Base-by-base conservation (phyloP, 2,113 vertebrate species). In the Corydoras maculifer region DNA sequence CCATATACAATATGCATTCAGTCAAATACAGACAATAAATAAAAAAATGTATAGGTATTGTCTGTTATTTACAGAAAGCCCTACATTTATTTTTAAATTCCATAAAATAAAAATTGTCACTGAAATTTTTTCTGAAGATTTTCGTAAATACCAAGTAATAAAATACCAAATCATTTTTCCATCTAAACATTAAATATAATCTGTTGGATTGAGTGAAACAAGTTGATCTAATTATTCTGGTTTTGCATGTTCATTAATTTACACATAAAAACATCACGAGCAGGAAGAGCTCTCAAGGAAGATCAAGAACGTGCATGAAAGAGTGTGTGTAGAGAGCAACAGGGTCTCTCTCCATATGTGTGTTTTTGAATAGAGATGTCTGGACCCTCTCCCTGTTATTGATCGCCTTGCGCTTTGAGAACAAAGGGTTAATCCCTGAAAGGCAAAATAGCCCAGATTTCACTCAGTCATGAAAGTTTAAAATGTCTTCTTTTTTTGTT, bases 391-490 rank as follows among this genome's bases (percentile, higher is more conserved):
- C 75, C 81, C 65, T 77, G 83, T 83, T 90, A 90, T 91, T 78
- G 90, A 91, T 91, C 70, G 85, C 79, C 68, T 69, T 84, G 86
- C 82, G 81, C 84, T 82, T 72, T 78, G 81, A 84, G 85, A 90
- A 87, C 86, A 91, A 88, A 87, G 87, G 84, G 79, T 88, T 86
- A 87, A 85, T 86, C 84, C 80, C 80, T 84, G 81, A 87, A 90
- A 89, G 87, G 86, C 86, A 86, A 90, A 88, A 86, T 84, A 74
- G 84, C 80, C 83, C 81, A 75, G 77, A 80, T 87, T 87, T 87
- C 80, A 86, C 76, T 68, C 82, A 86, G 82, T 90, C 89, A 88
- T 87, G 86, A 86, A 88, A 87, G 86, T 90, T 90, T 88, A 82
- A 86, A 86, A 87, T 86, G 82, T 82, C 85, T 77, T 86, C 86